phyloP scores from a whole-genome alignment of 1,140 invertebrate species.

The Ceratosolen solmsi region DNA sequence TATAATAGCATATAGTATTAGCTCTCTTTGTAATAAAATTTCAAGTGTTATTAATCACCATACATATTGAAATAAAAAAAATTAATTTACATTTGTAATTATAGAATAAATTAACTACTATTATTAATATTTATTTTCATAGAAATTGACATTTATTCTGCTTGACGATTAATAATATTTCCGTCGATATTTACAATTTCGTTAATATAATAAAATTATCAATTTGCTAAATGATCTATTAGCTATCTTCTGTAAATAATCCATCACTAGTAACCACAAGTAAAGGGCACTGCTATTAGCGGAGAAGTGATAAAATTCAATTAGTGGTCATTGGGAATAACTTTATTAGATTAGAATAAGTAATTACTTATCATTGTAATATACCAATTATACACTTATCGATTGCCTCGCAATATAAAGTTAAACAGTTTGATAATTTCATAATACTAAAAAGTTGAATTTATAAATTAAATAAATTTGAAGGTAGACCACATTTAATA shows the following conservation, averaged over 20 bases:
- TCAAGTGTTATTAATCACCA: too few species aligned
- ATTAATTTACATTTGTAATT: too few species aligned
- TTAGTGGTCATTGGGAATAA: background rate
- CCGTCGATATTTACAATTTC: background rate
- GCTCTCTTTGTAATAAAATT: too few species aligned
- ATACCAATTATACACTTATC: background rate
- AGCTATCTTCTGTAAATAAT: background rate
- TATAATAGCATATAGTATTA: too few species aligned
- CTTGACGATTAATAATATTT: background rate
- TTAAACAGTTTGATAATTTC: background rate
- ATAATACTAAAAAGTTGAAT: too few species aligned
- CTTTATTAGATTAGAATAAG: background rate
- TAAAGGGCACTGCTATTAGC: background rate
- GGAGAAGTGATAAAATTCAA: background rate
- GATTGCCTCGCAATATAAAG: background rate
- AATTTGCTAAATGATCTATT: background rate
- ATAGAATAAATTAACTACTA: background rate
- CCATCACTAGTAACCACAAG: background rate
- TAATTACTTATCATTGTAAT: background rate
- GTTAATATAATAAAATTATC: constrained; percentile 3
- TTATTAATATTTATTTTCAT: too few species aligned
- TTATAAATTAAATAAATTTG: too few species aligned
- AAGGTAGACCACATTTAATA: too few species aligned
- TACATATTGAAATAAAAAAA: too few species aligned
- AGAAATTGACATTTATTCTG: background rate